These are phyloP conservation scores for Brachyistius frenatus DNA, from an alignment of 2,113 vertebrate genomes.

Conservation along the genomic window DNA sequence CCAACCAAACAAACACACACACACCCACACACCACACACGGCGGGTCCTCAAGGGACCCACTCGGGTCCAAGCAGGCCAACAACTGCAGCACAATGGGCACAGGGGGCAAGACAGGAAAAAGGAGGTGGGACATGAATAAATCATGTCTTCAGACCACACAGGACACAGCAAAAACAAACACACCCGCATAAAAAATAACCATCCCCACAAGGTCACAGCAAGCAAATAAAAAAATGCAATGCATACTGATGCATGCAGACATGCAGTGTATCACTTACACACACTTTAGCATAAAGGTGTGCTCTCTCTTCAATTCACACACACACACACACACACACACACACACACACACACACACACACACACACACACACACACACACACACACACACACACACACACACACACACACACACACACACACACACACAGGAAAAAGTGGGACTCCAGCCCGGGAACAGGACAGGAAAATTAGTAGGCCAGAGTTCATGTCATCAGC, in stretches of 20 bases:
- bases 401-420: conserved; percentile 8
- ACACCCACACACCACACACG: neutral
- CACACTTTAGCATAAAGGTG: neutral
- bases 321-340: conserved; percentile 12
- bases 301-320: neutral
- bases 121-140: conserved; percentile 70
- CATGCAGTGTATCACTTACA: neutral
- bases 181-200: conserved; percentile 30
- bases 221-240: conserved; percentile 20
- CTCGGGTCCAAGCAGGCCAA: conserved; percentile 37
- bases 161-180: conserved; percentile 49
- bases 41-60: conserved; percentile 34
- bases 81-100: conserved; percentile 53
- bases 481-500: conserved; percentile 48
- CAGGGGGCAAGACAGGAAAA: conserved; percentile 47
- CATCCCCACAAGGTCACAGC: conserved; percentile 16
- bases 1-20: conserved; percentile 31
- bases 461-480: conserved; percentile 42
- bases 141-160: conserved; percentile 66
- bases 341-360: conserved; percentile 29
- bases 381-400: conserved; percentile 31
- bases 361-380: conserved; percentile 12
- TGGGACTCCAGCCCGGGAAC: conserved; percentile 27
- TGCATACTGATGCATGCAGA: neutral
- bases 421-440: conserved; percentile 32